phyloP scores from a whole-genome alignment of 2,113 vertebrate genomes.

The Callospermophilus lateralis region DNA sequence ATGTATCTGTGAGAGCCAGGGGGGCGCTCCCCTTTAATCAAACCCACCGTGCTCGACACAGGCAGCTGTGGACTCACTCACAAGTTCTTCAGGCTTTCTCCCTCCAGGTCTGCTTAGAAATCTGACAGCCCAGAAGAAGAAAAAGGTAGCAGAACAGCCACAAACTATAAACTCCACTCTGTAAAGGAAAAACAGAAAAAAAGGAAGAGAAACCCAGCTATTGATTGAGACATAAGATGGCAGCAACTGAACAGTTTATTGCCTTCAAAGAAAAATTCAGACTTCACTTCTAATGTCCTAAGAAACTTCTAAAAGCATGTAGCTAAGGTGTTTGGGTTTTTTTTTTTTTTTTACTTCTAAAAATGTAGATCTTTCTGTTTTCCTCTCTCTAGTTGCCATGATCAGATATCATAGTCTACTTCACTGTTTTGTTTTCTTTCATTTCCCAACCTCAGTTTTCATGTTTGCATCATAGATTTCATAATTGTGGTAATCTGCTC shows the following conservation, averaged over 20 bases:
- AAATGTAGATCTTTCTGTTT: background rate
- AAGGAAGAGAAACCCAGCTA: slow-evolving; percentile 26
- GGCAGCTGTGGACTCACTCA: slow-evolving; percentile 91
- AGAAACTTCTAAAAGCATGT: background rate
- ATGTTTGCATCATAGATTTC: slow-evolving; percentile 14
- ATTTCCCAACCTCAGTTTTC: background rate
- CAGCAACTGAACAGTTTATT: slow-evolving; percentile 83
- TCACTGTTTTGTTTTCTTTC: background rate
- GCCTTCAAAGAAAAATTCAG: slow-evolving; percentile 34
- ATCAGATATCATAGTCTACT: background rate
- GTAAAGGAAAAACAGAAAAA: slow-evolving; percentile 14
- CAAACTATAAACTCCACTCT: background rate
- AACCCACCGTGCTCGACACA: slow-evolving; percentile 89
- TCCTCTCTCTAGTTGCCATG: background rate
- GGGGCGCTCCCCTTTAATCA: slow-evolving; percentile 94
- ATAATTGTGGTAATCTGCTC: background rate
- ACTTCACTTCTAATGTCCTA: background rate
- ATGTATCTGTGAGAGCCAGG: slow-evolving; percentile 92
- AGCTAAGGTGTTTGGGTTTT: accelerated
- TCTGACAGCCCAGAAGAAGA: slow-evolving; percentile 60
- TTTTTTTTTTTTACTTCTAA: background rate
- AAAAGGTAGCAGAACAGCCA: background rate
- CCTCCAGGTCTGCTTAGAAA: slow-evolving; percentile 77
- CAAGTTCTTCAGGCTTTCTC: slow-evolving; percentile 84
- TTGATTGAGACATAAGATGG: slow-evolving; percentile 85